A percentile compares a stretch with the other conserved stretches of the same genome.
Conservation (phyloP, 2,888 invertebrate genomes). For the Ectemnius cavifrons region DNA sequence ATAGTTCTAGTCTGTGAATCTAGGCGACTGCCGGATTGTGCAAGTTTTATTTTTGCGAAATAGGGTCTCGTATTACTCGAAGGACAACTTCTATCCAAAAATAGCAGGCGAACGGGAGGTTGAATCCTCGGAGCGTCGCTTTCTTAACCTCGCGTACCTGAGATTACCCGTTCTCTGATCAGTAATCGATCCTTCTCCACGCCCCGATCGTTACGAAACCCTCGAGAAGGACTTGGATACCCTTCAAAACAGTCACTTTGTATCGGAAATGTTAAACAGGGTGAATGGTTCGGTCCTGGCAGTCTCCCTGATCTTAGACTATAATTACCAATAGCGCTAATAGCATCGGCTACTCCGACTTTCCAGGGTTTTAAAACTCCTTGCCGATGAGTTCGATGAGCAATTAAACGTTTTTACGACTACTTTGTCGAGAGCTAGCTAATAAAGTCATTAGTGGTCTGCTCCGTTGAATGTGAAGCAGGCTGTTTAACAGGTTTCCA, state of each 20-base stretch:
- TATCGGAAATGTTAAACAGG: slow-evolving; percentile 44
- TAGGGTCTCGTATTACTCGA: neutral
- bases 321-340: slow-evolving; percentile 34
- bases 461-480: neutral
- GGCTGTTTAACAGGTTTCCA: no score
- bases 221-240: slow-evolving; percentile 28
- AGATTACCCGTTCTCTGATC: slow-evolving; percentile 33
- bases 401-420: slow-evolving; percentile 56
- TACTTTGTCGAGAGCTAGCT: slow-evolving; percentile 33
- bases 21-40: neutral
- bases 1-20: neutral
- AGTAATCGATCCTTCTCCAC: slow-evolving; percentile 52
- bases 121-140: slow-evolving; percentile 27
- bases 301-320: slow-evolving; percentile 30
- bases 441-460: slow-evolving; percentile 49
- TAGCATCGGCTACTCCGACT: slow-evolving; percentile 18
- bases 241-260: slow-evolving; percentile 43
- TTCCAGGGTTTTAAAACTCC: neutral
- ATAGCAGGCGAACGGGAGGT: no score
- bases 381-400: slow-evolving; percentile 8
- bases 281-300: slow-evolving; percentile 20
- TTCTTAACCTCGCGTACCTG: slow-evolving; percentile 23
- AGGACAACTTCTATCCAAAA: no score
- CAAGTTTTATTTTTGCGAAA: no score
- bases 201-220: slow-evolving; percentile 56